These are phyloP conservation scores for Danaus melanippus DNA, from an alignment of 1,140 invertebrate genomes.

Conservation along the genomic window DNA sequence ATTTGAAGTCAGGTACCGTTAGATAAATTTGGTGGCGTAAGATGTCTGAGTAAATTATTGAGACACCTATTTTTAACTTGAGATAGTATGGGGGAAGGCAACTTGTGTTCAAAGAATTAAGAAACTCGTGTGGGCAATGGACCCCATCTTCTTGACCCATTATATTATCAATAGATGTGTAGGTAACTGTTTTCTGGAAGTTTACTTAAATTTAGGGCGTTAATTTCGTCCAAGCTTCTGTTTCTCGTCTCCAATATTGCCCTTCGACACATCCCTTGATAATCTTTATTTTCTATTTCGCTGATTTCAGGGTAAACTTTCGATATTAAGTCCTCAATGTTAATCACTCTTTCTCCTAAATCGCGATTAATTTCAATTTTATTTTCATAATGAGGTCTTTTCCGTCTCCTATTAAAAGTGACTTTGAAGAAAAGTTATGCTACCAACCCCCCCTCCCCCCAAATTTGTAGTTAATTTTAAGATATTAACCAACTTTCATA, in stretches of 20 bases:
- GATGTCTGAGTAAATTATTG: conserved; percentile 23
- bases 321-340: conserved; percentile 21
- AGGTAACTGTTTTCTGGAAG: too few relatives aligned
- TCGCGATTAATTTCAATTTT: conserved; percentile 23
- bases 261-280: conserved; percentile 43
- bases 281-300: conserved; percentile 17
- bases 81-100: conserved; percentile 21
- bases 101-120: conserved; percentile 14
- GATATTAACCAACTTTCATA: conserved; percentile 19
- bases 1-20: conserved; percentile 26
- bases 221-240: conserved; percentile 16
- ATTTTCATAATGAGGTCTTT: conserved; percentile 22
- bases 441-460: not conserved
- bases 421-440: too few relatives aligned
- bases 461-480: conserved; percentile 23
- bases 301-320: conserved; percentile 27
- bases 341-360: conserved; percentile 17
- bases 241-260: conserved; percentile 38
- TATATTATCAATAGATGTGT: too few relatives aligned
- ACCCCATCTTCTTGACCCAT: too few relatives aligned
- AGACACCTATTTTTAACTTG: conserved; percentile 24
- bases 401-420: conserved; percentile 23
- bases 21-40: conserved; percentile 29
- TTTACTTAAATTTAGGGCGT: conserved; percentile 9
- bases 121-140: too few relatives aligned